A percentile compares a stretch with the other conserved stretches of the same genome.
phyloP scores from a whole-genome alignment of 2,888 invertebrate genomes.

The Zele albiditarsus region DNA sequence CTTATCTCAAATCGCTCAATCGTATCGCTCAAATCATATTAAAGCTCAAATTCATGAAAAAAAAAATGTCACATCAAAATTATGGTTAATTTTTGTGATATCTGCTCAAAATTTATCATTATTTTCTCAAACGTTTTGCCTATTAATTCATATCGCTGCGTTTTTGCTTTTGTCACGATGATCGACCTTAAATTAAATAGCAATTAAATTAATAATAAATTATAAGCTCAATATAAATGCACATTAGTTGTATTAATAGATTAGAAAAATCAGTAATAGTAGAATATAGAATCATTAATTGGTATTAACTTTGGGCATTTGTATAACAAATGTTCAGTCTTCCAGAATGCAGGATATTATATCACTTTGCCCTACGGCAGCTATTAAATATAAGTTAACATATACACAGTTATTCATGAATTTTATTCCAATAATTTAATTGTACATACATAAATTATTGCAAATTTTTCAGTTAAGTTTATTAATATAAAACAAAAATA shows the following conservation, averaged over 20 bases:
- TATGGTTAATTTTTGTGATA: too few species aligned
- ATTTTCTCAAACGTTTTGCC: not conserved
- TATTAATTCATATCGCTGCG: not conserved
- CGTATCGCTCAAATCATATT: constrained; percentile 23
- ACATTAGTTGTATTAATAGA: constrained; percentile 7
- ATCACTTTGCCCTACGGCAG: constrained; percentile 55
- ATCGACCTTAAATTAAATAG: constrained; percentile 47
- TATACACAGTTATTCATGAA: not conserved
- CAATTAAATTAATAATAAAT: constrained; percentile 23
- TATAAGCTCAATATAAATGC: constrained; percentile 24
- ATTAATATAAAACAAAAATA: not conserved
- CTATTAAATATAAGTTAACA: constrained; percentile 49
- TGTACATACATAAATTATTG: not conserved
- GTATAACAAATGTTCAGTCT: constrained; percentile 55
- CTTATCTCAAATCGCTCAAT: constrained; percentile 44
- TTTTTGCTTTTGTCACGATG: constrained; percentile 26
- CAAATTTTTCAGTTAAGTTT: not conserved
- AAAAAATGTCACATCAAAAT: not conserved
- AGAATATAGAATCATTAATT: constrained; percentile 14
- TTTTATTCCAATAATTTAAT: constrained; percentile 12
- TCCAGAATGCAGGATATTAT: constrained; percentile 68
- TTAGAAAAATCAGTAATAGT: constrained; percentile 24
- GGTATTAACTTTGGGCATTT: constrained; percentile 18
- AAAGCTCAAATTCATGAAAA: constrained; percentile 23
- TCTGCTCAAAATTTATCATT: constrained; percentile 19